Evolutionary conservation across 2,113 vertebrate species (phyloP).

Genomic region (Calyptomena viridis): DNA sequence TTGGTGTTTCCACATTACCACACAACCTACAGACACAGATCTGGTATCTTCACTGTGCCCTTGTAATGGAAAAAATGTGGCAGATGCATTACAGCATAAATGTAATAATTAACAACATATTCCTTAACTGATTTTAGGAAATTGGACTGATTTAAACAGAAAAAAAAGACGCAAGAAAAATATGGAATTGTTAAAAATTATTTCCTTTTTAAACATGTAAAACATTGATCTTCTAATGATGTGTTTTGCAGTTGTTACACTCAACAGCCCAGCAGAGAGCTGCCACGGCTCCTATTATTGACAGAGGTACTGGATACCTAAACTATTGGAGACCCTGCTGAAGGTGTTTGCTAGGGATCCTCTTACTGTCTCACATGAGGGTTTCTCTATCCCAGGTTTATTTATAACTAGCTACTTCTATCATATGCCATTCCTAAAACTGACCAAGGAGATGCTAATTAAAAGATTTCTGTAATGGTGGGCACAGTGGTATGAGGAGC

Average conservation of each 20-base stretch:
- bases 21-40: background rate
- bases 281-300: background rate
- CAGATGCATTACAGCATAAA: background rate
- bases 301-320: background rate
- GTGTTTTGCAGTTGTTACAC: background rate
- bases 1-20: background rate
- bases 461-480: background rate
- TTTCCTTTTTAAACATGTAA: background rate
- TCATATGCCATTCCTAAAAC: background rate
- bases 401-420: background rate
- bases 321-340: background rate
- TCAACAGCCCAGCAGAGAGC: background rate
- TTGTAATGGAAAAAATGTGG: background rate
- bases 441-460: background rate
- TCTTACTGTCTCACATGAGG: background rate
- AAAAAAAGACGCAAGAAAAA: background rate
- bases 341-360: background rate
- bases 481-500: background rate
- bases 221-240: background rate
- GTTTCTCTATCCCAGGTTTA: accelerated
- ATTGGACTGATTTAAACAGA: background rate
- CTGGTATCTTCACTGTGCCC: background rate
- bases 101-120: background rate
- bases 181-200: background rate
- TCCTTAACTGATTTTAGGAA: background rate